Base-by-base conservation (phyloP, 2,113 vertebrate genomes). In the Tragelaphus scriptus region DNA sequence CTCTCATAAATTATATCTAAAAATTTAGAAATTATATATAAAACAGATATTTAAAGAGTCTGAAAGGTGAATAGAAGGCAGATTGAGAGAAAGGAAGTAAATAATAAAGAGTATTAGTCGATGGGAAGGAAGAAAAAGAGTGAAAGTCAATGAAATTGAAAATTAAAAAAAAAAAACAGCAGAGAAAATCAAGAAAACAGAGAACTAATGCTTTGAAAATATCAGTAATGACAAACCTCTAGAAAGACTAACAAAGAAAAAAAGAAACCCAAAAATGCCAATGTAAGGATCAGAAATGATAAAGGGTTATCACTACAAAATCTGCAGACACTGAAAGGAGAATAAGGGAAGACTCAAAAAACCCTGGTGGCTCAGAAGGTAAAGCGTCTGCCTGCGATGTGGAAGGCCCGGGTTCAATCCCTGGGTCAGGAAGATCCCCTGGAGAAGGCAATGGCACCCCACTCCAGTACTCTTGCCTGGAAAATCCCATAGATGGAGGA, bases 1-100 rank as follows among this genome's bases (percentile, higher is more conserved):
- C n/a, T 77, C 25, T 36, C 36, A 71, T 84, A 93, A 90, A 68
- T 47, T n/a, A 25, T 47, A 89, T n/a, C 7, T 77, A 58, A 90
- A 89, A 86, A 30, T 7, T 3, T 17, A 82, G 26, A 94, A 16
- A 79, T 51, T 44, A 30, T 11, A 1, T 51, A 51, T 53, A 63
- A 97, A 95, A 80, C 53, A 88, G 77, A 96, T 6, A 58, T n/a
- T 47, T 68, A 86, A 96, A 96, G 65, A 85, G n/a, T 86, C 55
- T 68, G 7, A 95, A 94, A 85, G 25, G 49, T 56, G 23, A 58
- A 14, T 3, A 77, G 79, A 88, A 85, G 47, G n/a, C 12, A 92
- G 53, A 65, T 12, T 30, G 9, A 81, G 36, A 75, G 63, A 56
- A 65, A 96, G 21, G 63, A 92, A 87, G 47, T 13, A 82, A 75